Evolutionary conservation across 1,140 invertebrate species (phyloP).

Genomic region (Ceratosolen fusciceps): DNA sequence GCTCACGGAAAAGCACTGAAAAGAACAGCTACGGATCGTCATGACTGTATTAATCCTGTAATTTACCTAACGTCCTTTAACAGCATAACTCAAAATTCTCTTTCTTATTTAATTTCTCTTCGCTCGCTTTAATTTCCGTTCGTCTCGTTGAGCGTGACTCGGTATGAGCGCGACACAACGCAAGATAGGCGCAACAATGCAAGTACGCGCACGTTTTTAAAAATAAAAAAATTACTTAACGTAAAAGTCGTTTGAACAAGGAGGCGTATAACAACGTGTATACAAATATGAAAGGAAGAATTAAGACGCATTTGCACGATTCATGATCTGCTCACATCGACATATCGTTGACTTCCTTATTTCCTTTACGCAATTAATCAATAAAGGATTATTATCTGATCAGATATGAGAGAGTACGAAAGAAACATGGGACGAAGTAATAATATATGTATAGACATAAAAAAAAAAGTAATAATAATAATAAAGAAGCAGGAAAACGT

Average conservation of each 20-base stretch:
- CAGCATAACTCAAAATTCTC: slow-evolving; percentile 10
- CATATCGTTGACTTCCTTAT: slow-evolving; percentile 34
- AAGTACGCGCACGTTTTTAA: slow-evolving; percentile 21
- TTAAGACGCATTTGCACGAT: slow-evolving; percentile 37
- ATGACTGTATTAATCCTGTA: slow-evolving; percentile 14
- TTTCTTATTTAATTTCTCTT: slow-evolving; percentile 18
- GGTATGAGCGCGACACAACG: slow-evolving; percentile 4
- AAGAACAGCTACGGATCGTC: slow-evolving; percentile 45
- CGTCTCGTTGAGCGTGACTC: slow-evolving; percentile 13
- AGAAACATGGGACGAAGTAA: slow-evolving; percentile 18
- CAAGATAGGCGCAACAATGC: neutral
- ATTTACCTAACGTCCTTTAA: slow-evolving; percentile 27
- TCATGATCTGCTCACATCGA: slow-evolving; percentile 26
- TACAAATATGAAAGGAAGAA: slow-evolving; percentile 33
- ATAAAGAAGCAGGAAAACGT: slow-evolving; percentile 27
- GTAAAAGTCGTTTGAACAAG: slow-evolving; percentile 22
- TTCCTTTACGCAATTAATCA: slow-evolving; percentile 40
- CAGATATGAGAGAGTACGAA: slow-evolving; percentile 32
- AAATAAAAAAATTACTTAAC: slow-evolving; percentile 36
- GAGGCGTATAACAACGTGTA: slow-evolving; percentile 32
- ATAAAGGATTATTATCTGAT: slow-evolving; percentile 29
- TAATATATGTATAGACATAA: slow-evolving; percentile 16
- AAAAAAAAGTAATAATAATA: slow-evolving; percentile 19
- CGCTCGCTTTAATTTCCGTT: slow-evolving; percentile 9
- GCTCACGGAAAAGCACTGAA: slow-evolving; percentile 52